phyloP scores from a whole-genome alignment of 30 jellyfish, hydroid and myxozoan species.

The Aurelia coerulea region DNA sequence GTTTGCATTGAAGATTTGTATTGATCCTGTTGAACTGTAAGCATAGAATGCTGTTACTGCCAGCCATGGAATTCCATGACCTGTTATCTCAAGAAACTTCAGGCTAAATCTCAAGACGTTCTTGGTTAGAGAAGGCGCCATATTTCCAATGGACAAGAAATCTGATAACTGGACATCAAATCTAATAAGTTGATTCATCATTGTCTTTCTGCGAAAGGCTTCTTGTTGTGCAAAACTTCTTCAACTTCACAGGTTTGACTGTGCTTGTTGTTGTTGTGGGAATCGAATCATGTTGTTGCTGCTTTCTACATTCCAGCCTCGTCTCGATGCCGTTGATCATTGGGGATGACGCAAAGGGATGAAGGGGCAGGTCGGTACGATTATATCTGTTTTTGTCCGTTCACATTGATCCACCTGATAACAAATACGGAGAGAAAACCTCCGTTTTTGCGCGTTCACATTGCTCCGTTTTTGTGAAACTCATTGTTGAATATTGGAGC shows the following conservation, averaged over 20 bases:
- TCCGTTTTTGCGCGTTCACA: no score
- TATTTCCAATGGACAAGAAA: constrained; percentile 14
- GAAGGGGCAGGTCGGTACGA: no score
- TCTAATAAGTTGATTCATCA: not conserved
- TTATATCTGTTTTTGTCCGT: no score
- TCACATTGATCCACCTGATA: no score
- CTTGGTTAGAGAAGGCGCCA: constrained; percentile 12
- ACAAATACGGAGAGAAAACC: no score
- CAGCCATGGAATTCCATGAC: constrained; percentile 97
- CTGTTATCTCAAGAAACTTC: constrained; percentile 80
- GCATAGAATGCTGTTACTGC: constrained; percentile 7
- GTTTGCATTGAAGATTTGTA: constrained; percentile 27
- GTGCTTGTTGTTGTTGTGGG: constrained; percentile 2
- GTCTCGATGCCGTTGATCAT: no score
- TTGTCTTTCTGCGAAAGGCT: not conserved
- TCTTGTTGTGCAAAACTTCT: not conserved
- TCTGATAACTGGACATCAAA: constrained; percentile 19
- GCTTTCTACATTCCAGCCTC: no score
- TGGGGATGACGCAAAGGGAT: no score
- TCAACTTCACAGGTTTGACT: not conserved
- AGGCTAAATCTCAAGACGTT: constrained; percentile 8
- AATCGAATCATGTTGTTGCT: not conserved
- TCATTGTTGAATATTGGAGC: no score
- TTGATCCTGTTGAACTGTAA: constrained; percentile 21
- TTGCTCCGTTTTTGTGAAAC: no score